These are phyloP conservation scores for Fregetta grallaria DNA, from an alignment of 2,113 vertebrate species.

Conservation along the genomic window DNA sequence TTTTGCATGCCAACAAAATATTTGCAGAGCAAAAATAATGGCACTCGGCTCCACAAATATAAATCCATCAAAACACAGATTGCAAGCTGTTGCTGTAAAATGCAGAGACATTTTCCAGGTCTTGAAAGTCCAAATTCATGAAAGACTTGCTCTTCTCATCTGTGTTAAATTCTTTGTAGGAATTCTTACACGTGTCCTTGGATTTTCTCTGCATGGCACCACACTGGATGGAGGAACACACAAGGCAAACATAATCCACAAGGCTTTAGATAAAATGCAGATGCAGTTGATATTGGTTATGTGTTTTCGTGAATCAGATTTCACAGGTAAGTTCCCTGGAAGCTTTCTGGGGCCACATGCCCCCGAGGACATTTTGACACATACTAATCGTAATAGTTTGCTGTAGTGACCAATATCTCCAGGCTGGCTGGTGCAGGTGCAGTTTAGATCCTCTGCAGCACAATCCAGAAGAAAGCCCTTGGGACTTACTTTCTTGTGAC, in stretches of 20 bases:
- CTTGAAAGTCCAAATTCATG: background rate
- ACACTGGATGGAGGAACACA: background rate
- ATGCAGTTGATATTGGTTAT: background rate
- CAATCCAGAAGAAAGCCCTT: background rate
- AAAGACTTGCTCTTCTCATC: background rate
- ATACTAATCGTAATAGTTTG: background rate
- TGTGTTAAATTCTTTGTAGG: background rate
- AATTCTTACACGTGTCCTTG: accelerated
- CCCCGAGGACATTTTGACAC: background rate
- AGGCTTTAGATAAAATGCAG: background rate
- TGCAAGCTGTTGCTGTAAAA: background rate
- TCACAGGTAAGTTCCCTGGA: background rate
- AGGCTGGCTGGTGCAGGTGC: accelerated
- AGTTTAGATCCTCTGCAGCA: background rate
- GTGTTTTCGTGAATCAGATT: background rate
- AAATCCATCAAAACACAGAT: background rate
- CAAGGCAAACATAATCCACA: background rate
- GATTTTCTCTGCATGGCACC: background rate
- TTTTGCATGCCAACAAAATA: background rate
- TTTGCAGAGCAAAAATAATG: background rate
- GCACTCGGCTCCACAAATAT: background rate
- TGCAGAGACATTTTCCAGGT: background rate
- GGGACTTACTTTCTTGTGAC: background rate
- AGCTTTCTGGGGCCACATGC: background rate
- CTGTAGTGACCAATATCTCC: background rate